Evolutionary conservation across 1,140 invertebrate species (phyloP).

Genomic region (Bombus confusus): DNA sequence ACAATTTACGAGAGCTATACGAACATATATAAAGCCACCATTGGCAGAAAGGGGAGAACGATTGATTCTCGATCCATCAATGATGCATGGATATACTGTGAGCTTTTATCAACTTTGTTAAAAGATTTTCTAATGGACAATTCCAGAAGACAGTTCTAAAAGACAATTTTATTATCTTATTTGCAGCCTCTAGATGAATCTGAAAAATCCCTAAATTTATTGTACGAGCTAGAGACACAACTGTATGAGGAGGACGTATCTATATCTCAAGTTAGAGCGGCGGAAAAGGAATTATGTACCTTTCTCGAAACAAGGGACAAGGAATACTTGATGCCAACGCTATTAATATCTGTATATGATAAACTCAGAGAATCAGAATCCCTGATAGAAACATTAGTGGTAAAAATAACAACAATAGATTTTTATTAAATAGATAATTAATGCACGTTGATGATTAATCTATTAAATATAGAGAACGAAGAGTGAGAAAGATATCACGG

Average conservation of each 20-base stretch:
- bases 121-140: not conserved
- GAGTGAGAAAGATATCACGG: slow-evolving; percentile 72
- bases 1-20: slow-evolving; percentile 86
- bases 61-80: slow-evolving; percentile 84
- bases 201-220: slow-evolving; percentile 86
- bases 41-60: slow-evolving; percentile 86
- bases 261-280: slow-evolving; percentile 78
- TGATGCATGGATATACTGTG: slow-evolving; percentile 86
- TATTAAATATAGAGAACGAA: slow-evolving; percentile 33
- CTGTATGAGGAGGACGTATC: slow-evolving; percentile 82
- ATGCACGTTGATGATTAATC: not conserved
- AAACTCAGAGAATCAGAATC: slow-evolving; percentile 23
- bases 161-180: not conserved
- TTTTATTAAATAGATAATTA: slow-evolving; percentile 6
- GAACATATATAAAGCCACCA: slow-evolving; percentile 86
- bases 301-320: slow-evolving; percentile 79
- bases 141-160: too few species aligned
- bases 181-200: slow-evolving; percentile 81
- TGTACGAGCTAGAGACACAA: slow-evolving; percentile 81
- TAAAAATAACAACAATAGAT: not conserved
- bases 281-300: slow-evolving; percentile 80
- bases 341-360: slow-evolving; percentile 83
- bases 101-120: slow-evolving; percentile 50
- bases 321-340: slow-evolving; percentile 80
- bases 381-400: not conserved